Conservation (phyloP, 2,113 vertebrate genomes). For the Notechis scutatus region DNA sequence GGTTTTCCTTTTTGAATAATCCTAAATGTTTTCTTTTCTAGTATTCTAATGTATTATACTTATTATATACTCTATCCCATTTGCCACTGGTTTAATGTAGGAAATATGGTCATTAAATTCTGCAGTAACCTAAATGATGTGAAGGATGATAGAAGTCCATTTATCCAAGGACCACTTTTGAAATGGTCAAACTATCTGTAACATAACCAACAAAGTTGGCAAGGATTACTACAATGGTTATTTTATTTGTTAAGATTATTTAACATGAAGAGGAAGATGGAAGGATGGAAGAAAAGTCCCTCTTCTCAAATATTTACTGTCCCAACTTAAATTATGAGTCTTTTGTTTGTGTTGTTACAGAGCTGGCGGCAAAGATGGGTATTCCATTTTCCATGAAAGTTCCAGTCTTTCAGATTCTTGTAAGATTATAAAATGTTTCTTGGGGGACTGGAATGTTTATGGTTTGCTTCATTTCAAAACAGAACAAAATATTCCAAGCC, state of each 20-base stretch:
- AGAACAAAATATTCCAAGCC: constrained; percentile 33
- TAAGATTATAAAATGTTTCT: constrained; percentile 49
- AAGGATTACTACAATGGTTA: constrained; percentile 41
- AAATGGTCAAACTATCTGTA: constrained; percentile 43
- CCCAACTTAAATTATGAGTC: constrained; percentile 25
- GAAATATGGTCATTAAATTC: neutral
- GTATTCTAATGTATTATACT: neutral
- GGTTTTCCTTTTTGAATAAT: neutral
- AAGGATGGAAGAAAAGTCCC: constrained; percentile 18
- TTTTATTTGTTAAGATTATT: constrained; percentile 58
- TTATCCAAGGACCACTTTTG: neutral
- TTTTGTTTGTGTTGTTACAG: constrained; percentile 53
- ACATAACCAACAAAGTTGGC: constrained; percentile 55
- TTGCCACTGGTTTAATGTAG: neutral
- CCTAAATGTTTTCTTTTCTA: neutral
- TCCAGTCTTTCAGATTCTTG: constrained; percentile 23
- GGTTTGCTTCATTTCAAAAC: constrained; percentile 34
- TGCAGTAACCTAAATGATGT: neutral
- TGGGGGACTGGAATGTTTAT: constrained; percentile 37
- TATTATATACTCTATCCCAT: neutral
- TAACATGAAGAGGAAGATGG: constrained; percentile 26
- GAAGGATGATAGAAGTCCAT: neutral
- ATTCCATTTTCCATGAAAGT: constrained; percentile 46
- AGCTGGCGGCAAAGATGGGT: constrained; percentile 41
- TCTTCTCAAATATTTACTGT: constrained; percentile 60